These are phyloP conservation scores for Actinia tenebrosa DNA, from an alignment of 64 coral and sea anemone species.

Conservation along the genomic window DNA sequence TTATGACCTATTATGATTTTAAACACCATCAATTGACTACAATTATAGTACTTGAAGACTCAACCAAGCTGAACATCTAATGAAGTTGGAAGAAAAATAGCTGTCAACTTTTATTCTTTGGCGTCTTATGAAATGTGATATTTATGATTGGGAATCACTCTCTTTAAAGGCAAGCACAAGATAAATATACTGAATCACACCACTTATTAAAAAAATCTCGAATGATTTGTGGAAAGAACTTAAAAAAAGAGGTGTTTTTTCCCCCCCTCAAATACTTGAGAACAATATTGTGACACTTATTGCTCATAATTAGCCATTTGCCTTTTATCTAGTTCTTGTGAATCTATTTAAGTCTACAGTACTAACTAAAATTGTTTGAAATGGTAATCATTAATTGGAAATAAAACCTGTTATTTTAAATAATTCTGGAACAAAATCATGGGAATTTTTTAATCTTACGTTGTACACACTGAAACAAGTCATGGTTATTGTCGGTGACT, in stretches of 20 bases:
- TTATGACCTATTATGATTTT: not conserved
- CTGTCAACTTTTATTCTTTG: conserved; percentile 2
- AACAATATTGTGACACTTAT: not conserved
- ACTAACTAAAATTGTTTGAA: not conserved
- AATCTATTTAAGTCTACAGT: not conserved
- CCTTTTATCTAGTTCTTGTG: not conserved
- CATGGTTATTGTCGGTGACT: too few species aligned
- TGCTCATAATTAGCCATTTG: not conserved
- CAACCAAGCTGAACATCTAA: not conserved
- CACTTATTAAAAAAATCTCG: not conserved
- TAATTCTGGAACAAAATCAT: too few species aligned
- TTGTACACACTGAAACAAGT: too few species aligned
- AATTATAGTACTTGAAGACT: not conserved
- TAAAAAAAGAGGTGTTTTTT: not conserved
- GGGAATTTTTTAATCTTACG: too few species aligned
- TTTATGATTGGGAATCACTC: not conserved
- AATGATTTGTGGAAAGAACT: not conserved
- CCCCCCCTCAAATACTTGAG: not conserved
- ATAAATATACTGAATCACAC: not conserved
- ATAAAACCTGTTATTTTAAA: too few species aligned
- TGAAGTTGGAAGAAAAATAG: not conserved
- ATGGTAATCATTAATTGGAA: not conserved
- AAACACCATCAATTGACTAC: not conserved
- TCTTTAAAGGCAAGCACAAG: not conserved
- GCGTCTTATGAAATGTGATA: not conserved